phyloP scores from a whole-genome alignment of 35 echinoderm and acorn worm genomes.

The Heliocidaris tuberculata region DNA sequence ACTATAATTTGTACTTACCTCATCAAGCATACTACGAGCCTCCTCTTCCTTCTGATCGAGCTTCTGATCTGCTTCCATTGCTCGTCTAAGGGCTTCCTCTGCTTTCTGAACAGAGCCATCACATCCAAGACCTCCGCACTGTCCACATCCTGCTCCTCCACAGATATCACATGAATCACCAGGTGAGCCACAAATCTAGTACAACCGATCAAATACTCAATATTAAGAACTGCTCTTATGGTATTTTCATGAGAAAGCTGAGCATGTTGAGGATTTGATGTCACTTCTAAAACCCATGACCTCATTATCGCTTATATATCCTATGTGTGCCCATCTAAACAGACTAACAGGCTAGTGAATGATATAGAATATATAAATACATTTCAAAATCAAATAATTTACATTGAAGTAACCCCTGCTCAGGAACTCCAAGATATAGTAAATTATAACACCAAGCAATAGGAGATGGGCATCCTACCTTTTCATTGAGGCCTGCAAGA shows the following conservation, averaged over 20 bases:
- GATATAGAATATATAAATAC: too few species aligned
- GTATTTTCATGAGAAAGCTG: not conserved
- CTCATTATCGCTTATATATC: too few species aligned
- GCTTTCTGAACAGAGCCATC: constrained; percentile 64
- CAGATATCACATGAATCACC: constrained; percentile 91
- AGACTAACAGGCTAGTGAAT: too few species aligned
- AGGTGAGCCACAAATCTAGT: constrained; percentile 87
- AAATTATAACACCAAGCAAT: not conserved
- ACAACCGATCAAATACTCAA: not conserved
- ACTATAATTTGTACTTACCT: constrained; percentile 55
- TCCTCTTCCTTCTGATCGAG: constrained; percentile 72
- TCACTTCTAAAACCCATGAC: too few species aligned
- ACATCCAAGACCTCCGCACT: constrained; percentile 93
- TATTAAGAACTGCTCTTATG: not conserved
- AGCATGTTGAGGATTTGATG: too few species aligned
- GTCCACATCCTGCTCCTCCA: constrained; percentile 90
- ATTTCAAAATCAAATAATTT: too few species aligned
- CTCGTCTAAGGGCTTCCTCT: constrained; percentile 70
- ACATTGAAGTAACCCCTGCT: not conserved
- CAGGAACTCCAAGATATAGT: not conserved
- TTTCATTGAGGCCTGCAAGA: constrained; percentile 71
- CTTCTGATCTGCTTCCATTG: constrained; percentile 61
- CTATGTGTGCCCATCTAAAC: not conserved
- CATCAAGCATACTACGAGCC: constrained; percentile 62
- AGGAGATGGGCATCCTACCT: constrained; percentile 48